Base-by-base conservation (phyloP, 1,140 invertebrate genomes). In the Triops cancriformis region DNA sequence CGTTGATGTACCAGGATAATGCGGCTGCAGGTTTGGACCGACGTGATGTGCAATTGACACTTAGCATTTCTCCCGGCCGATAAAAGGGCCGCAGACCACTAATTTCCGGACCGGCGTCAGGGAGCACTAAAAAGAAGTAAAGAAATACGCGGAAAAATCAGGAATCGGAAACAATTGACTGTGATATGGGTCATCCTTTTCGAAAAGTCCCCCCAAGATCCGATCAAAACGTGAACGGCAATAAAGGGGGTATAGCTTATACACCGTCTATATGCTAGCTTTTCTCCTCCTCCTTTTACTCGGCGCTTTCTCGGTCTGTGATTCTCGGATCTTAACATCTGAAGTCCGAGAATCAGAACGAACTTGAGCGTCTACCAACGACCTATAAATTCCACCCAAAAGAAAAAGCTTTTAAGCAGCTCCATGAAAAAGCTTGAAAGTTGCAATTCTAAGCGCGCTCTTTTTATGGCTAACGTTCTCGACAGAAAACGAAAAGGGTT, bases 1-100 rank as follows among this genome's bases (percentile, higher is more conserved):
- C 92, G 82, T 96, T 96, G 82, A 96, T 92, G 83, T 92, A 93
- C 94, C 94, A 95, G 51, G 88, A 88, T 41, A 96, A 88, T 79
- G 91, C 89, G 11, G 93, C 93, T 0, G 92, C 92, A 1, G 94
- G 94, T 82, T 94, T 90, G 12, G 93, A 94, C 80, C 89, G 86
- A 14, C 90, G 90, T 14, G 93, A 94, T n/a, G 93, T 93, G 84
- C 94, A 95, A 83, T 93, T 94, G n/a, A 94, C 90, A 28, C 89
- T 87, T 11, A 95, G 91, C 11, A 88, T 86, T 81, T 95, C 93
- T 2, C 92, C 93, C 18, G 92, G 88, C 81, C 93, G 91, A 85
- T 95, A 95, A 45, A 91, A 89, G 0, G 91, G 88, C 76, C 89
- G 87, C 27, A 92, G 92, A 1, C 93, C 93, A 1, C 88, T 88